These are phyloP conservation scores for Helicoverpa armigera DNA, from an alignment of 1,140 invertebrate genomes.

Conservation along the genomic window DNA sequence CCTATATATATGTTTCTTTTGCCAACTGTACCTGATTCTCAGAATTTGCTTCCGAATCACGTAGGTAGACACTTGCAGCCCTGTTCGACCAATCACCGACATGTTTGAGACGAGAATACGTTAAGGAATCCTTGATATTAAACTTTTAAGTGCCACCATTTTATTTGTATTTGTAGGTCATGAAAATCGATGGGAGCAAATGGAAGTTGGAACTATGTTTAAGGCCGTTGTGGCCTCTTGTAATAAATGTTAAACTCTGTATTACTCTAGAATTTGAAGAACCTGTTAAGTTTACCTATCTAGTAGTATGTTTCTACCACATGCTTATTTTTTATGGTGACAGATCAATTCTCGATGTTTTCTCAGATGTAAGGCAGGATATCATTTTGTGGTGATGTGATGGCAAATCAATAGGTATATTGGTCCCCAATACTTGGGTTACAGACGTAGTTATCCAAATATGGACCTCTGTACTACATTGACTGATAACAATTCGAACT, in stretches of 20 bases:
- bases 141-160: conserved; percentile 53
- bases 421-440: no score
- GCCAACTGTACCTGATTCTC: conserved; percentile 40
- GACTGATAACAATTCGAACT: no score
- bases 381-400: no score
- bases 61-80: conserved; percentile 73
- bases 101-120: conserved; percentile 75
- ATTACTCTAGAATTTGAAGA: no score
- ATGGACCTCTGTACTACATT: no score
- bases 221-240: background rate
- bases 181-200: conserved; percentile 13
- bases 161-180: conserved; percentile 34
- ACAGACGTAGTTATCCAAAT: no score
- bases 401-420: no score
- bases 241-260: background rate
- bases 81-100: conserved; percentile 78
- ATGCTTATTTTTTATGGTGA: no score
- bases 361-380: no score
- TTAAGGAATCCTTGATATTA: conserved; percentile 66
- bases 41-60: conserved; percentile 67
- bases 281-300: no score
- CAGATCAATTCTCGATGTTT: no score
- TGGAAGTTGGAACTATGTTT: conserved; percentile 1
- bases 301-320: no score
- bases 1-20: background rate